Conservation (phyloP, 2,888 invertebrate genomes). For the Iselma pallidipennis region DNA sequence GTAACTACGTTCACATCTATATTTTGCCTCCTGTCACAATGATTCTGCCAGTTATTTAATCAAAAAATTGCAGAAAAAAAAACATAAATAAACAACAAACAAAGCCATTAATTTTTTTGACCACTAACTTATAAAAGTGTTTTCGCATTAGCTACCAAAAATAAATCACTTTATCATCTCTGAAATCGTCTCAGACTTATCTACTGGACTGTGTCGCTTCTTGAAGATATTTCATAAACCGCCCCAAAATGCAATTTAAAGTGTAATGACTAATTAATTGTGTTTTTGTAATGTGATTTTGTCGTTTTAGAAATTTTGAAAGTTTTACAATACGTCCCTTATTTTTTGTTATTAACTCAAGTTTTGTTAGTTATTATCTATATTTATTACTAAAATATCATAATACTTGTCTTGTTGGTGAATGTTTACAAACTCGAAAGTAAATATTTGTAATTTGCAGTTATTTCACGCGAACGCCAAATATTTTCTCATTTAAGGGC, state of each 20-base stretch:
- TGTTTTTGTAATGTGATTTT: too few species aligned
- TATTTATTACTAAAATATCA: conserved; percentile 14
- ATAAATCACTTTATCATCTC: not conserved
- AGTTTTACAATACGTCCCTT: not conserved
- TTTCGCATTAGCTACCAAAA: not conserved
- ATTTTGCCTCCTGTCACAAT: not conserved
- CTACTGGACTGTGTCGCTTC: too few species aligned
- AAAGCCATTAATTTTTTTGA: not conserved
- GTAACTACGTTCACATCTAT: conserved; percentile 2
- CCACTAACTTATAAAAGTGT: not conserved
- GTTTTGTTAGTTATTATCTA: not conserved
- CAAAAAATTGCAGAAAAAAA: not conserved
- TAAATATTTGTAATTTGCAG: conserved; percentile 20
- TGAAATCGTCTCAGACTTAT: not conserved
- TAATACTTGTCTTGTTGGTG: conserved; percentile 17
- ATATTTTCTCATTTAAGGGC: conserved; percentile 16
- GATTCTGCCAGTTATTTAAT: not conserved
- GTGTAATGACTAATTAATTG: too few species aligned
- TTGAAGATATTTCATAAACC: too few species aligned
- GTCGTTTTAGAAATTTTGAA: too few species aligned
- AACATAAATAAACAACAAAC: not conserved
- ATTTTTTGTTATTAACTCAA: conserved; percentile 4
- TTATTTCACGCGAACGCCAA: conserved; percentile 15
- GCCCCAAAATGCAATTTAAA: too few species aligned
- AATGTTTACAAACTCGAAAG: conserved; percentile 14